A percentile compares a stretch with the other conserved stretches of the same genome.
phyloP scores from a whole-genome alignment of 1,140 invertebrate species.

The Spodoptera litura region DNA sequence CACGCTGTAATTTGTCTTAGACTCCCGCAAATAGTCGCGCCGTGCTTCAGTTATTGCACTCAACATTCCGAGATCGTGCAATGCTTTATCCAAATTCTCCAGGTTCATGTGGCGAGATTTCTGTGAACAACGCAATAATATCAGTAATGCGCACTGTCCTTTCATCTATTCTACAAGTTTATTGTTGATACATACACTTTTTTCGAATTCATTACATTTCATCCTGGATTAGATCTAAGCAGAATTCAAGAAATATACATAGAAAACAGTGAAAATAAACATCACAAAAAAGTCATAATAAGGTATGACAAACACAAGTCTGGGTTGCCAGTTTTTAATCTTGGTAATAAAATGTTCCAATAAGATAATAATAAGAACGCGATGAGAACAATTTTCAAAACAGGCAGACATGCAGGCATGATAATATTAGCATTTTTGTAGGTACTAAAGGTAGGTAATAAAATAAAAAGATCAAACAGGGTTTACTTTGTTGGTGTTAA shows the following conservation, averaged over 20 bases:
- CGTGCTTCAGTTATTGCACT: conserved; percentile 86
- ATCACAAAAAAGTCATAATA: conserved; percentile 86
- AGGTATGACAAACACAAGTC: conserved; percentile 62
- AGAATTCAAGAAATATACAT: conserved; percentile 68
- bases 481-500: no score
- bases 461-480: no score
- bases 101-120: conserved; percentile 80
- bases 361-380: no score
- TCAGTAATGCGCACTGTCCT: conserved; percentile 38
- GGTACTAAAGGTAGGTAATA: no score
- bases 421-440: no score
- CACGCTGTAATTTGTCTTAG: conserved; percentile 81
- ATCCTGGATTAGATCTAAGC: conserved; percentile 66
- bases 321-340: conserved; percentile 50
- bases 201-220: conserved; percentile 80
- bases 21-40: conserved; percentile 85
- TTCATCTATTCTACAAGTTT: background rate
- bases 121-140: conserved; percentile 73
- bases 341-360: background rate
- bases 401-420: no score
- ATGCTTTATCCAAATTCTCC: conserved; percentile 86
- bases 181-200: conserved; percentile 66
- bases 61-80: conserved; percentile 87
- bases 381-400: no score
- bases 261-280: conserved; percentile 83